Base-by-base conservation (phyloP, 2,888 invertebrate species). In the Caenorhabditis virilis region DNA sequence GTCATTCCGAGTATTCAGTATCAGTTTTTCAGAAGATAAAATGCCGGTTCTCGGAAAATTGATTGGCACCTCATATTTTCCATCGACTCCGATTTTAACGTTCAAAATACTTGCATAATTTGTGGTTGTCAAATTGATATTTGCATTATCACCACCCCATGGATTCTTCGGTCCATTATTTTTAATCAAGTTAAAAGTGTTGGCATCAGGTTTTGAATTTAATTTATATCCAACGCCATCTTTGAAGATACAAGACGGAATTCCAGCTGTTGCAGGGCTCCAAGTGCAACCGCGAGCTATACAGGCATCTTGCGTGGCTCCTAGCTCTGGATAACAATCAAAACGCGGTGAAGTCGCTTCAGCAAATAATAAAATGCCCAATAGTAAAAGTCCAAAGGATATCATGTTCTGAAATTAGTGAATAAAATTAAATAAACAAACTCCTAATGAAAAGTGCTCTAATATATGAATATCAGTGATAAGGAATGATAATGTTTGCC, bases 261-360 rank as follows among this genome's bases (percentile, higher is more conserved):
- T n/a, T n/a, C n/a, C n/a, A n/a, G n/a, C n/a, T 36, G 22, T 52
- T 26, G 53, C 64, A n/a, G 63, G 63, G 41, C 47, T 35, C 78
- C 78, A 79, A 22, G 58, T 41, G 38, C 79, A 79, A 48, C 79
- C 79, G 41, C 77, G 54, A 3, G 68, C 66, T 52, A 72, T 66
- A 53, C 79, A 79, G 18, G 36, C 27, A 13, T 59, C 47, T 45
- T 75, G 66, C n/a, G n/a, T n/a, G n/a, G n/a, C n/a, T n/a, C n/a
- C n/a, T n/a, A n/a, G n/a, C n/a, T n/a, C n/a, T n/a, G n/a, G n/a
- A n/a, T n/a, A n/a, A n/a, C n/a, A n/a, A n/a, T n/a, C n/a, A n/a
- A n/a, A n/a, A n/a, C n/a, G n/a, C n/a, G n/a, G n/a, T n/a, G n/a
- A n/a, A n/a, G n/a, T n/a, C n/a, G n/a, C n/a, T n/a, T n/a, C n/a